Conservation (phyloP, 2,113 vertebrate genomes). For the Scartelaos histophorus region DNA sequence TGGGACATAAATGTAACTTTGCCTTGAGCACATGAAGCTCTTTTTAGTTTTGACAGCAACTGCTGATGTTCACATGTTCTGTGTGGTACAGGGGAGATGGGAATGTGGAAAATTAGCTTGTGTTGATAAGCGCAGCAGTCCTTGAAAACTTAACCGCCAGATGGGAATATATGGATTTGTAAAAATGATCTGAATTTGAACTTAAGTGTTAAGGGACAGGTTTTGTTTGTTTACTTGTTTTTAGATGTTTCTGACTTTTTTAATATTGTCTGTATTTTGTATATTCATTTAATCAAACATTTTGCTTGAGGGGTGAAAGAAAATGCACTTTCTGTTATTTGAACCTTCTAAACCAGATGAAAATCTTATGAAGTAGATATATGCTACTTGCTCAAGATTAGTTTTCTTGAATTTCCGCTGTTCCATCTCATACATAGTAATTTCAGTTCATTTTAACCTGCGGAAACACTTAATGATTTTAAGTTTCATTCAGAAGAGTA, state of each 20-base stretch:
- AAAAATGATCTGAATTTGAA: too few species aligned
- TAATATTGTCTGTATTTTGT: too few species aligned
- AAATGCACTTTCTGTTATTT: too few species aligned
- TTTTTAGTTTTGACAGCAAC: not conserved
- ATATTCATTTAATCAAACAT: too few species aligned
- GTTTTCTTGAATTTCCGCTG: not conserved
- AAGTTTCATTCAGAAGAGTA: constrained; percentile 4
- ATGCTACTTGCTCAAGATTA: not conserved
- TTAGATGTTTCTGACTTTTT: too few species aligned
- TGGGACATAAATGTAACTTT: not conserved
- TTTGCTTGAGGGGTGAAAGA: too few species aligned
- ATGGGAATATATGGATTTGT: too few species aligned
- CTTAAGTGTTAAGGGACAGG: too few species aligned
- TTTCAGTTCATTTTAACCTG: not conserved
- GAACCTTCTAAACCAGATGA: too few species aligned
- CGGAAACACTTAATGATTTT: not conserved
- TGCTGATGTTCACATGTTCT: not conserved
- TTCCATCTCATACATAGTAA: not conserved
- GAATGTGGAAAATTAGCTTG: not conserved
- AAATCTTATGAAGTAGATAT: too few species aligned
- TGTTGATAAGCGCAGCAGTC: not conserved
- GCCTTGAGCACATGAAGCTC: not conserved
- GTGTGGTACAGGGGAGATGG: not conserved
- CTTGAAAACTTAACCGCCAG: not conserved
- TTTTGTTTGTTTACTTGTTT: too few species aligned